Percentiles rank a stretch among this genome's conserved stretches.
Conservation (phyloP, 2,797 vertebrate species). For the Coluber constrictor region DNA sequence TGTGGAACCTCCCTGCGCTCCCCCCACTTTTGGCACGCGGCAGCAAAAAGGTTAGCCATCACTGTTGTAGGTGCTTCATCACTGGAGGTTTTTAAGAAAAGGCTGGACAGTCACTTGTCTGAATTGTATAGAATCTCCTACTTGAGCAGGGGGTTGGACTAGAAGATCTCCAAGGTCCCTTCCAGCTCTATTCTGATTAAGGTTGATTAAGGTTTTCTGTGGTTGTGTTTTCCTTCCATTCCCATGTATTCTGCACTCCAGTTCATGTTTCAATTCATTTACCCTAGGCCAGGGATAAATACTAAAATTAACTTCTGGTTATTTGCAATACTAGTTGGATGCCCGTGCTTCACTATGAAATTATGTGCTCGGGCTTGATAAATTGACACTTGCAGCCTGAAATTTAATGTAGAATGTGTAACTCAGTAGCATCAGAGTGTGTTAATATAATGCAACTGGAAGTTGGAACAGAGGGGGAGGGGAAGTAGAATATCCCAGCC, state of each 20-base stretch:
- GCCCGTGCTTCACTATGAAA: no score
- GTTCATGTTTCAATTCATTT: not conserved
- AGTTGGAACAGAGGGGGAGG: no score
- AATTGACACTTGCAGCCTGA: no score
- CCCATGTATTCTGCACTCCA: not conserved
- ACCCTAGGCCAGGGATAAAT: not conserved
- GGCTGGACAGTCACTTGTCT: not conserved
- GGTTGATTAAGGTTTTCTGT: not conserved
- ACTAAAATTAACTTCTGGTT: not conserved
- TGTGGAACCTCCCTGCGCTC: no score
- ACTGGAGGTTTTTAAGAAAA: not conserved
- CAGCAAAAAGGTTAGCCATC: no score
- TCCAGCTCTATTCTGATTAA: not conserved
- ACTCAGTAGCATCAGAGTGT: no score
- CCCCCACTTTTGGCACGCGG: no score
- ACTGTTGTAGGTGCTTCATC: not conserved
- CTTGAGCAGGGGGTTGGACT: not conserved
- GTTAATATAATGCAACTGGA: no score
- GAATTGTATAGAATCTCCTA: not conserved
- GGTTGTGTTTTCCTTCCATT: not conserved
- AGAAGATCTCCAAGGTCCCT: not conserved
- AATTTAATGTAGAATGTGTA: no score
- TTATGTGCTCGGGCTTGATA: no score
- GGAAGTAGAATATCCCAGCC: no score
- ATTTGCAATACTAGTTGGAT: not conserved